These are phyloP conservation scores for Idaea aversata DNA, from an alignment of 2,888 invertebrate genomes.

Conservation along the genomic window DNA sequence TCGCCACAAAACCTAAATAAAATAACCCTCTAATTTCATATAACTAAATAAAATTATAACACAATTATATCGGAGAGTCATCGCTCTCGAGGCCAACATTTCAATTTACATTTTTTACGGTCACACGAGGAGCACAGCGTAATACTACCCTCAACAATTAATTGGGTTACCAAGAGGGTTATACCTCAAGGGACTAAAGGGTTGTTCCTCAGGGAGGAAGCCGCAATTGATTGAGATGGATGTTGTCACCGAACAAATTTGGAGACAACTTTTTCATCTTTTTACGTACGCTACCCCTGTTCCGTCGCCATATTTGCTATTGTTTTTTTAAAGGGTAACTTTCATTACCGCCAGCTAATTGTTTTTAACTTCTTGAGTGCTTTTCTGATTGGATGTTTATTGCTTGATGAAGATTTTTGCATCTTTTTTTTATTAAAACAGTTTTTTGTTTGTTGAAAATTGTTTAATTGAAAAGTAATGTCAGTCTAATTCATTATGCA, in stretches of 20 bases:
- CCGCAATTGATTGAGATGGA: slow-evolving; percentile 77
- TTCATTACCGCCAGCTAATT: slow-evolving; percentile 54
- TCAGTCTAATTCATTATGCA: slow-evolving; percentile 6
- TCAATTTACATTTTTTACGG: slow-evolving; percentile 72
- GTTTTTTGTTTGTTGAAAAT: background rate
- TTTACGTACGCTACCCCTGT: slow-evolving; percentile 34
- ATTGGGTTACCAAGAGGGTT: slow-evolving; percentile 73
- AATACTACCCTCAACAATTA: slow-evolving; percentile 59
- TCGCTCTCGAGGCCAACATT: slow-evolving; percentile 63
- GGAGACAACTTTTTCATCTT: slow-evolving; percentile 60
- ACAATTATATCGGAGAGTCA: slow-evolving; percentile 15
- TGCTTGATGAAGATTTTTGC: slow-evolving; percentile 34
- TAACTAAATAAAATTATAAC: background rate
- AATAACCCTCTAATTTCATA: slow-evolving; percentile 2
- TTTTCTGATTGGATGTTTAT: slow-evolving; percentile 50
- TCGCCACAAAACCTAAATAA: background rate
- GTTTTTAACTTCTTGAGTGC: slow-evolving; percentile 68
- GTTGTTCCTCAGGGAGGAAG: slow-evolving; percentile 68
- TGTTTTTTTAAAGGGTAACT: slow-evolving; percentile 50
- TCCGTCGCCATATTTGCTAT: slow-evolving; percentile 37
- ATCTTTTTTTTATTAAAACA: slow-evolving; percentile 22
- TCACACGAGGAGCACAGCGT: slow-evolving; percentile 46
- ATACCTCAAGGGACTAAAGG: slow-evolving; percentile 65
- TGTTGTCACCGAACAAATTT: slow-evolving; percentile 73
- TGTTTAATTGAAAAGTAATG: slow-evolving; percentile 18